phyloP scores from a whole-genome alignment of 2,113 vertebrate species.

The Cavia porcellus region DNA sequence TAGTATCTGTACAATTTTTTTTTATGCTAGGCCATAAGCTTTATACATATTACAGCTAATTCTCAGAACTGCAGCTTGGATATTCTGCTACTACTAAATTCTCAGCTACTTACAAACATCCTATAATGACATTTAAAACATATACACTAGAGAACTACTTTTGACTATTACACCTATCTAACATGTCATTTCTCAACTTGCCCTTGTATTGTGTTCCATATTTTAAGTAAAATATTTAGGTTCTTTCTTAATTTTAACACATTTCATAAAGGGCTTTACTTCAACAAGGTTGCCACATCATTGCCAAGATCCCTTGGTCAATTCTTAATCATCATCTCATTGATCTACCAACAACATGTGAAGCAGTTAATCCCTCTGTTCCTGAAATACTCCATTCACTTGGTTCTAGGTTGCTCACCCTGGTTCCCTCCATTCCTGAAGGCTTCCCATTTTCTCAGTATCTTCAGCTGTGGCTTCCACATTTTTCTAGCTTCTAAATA shows the following conservation, averaged over 20 bases:
- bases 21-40: background rate
- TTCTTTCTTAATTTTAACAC: background rate
- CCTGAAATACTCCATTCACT: background rate
- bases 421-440: background rate
- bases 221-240: background rate
- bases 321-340: background rate
- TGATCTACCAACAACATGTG: background rate
- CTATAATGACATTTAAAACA: background rate
- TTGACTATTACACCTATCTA: background rate
- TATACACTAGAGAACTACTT: background rate
- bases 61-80: background rate
- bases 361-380: background rate
- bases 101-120: background rate
- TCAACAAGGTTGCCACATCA: background rate
- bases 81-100: background rate
- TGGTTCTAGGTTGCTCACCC: background rate
- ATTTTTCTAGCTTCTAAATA: background rate
- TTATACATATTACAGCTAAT: background rate
- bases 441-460: background rate
- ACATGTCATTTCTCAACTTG: background rate
- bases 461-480: background rate
- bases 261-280: background rate
- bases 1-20: background rate
- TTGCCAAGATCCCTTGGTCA: background rate
- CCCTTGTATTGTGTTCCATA: background rate